Percentiles rank a stretch among this genome's conserved stretches.
Evolutionary conservation across 2,113 vertebrate genomes (phyloP).

Genomic region (Grammomys surdaster): DNA sequence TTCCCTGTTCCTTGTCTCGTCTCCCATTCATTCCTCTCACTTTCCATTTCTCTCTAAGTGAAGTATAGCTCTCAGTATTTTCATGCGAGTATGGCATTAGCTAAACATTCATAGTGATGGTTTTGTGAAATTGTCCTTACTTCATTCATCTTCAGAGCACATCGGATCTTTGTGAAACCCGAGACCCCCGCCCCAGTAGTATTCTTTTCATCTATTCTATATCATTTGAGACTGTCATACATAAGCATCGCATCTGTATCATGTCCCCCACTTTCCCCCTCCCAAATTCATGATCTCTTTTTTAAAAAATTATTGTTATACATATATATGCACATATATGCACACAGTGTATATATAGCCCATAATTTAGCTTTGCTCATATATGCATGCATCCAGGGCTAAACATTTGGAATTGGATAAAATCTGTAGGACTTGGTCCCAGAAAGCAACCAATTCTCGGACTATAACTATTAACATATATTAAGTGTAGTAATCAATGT

Average conservation of each 20-base stretch:
- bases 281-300: neutral
- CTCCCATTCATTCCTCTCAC: slow-evolving; percentile 31
- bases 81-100: neutral
- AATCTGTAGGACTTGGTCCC: neutral
- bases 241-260: neutral
- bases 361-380: neutral
- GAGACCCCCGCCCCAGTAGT: no score
- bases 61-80: slow-evolving; percentile 30
- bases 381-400: neutral
- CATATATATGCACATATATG: neutral
- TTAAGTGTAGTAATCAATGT: neutral
- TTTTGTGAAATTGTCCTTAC: slow-evolving; percentile 47
- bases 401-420: neutral
- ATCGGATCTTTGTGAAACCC: slow-evolving; percentile 25
- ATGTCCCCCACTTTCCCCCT: neutral
- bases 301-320: neutral
- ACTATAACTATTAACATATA: neutral
- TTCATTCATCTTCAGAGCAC: neutral
- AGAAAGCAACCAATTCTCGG: neutral
- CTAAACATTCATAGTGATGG: slow-evolving; percentile 32
- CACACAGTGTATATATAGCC: neutral
- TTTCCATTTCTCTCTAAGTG: slow-evolving; percentile 53
- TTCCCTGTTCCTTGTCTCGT: slow-evolving; percentile 5
- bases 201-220: neutral
- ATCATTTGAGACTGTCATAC: neutral